Evolutionary conservation across 1,140 invertebrate species (phyloP).

Genomic region (Calephelis virginiensis): DNA sequence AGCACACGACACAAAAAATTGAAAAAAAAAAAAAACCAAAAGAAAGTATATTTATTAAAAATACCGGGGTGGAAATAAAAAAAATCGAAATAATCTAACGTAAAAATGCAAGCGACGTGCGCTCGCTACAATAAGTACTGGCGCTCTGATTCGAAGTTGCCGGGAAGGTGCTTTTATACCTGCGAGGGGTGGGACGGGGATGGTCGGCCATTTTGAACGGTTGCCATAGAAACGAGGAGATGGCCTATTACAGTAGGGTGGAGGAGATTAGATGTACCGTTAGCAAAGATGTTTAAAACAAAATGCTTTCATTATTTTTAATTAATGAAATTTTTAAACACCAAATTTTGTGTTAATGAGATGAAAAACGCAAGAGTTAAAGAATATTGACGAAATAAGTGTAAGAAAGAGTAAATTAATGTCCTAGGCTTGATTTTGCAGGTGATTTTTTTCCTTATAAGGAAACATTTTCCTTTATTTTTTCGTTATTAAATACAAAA

Average conservation of each 20-base stretch:
- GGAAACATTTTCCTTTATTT: background rate
- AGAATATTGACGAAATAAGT: slow-evolving; percentile 11
- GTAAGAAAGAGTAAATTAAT: slow-evolving; percentile 8
- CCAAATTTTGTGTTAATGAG: slow-evolving; percentile 17
- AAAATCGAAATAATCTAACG: slow-evolving; percentile 38
- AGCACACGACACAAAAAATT: slow-evolving; percentile 39
- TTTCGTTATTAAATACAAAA: background rate
- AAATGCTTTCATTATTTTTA: slow-evolving; percentile 23
- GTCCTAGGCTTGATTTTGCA: background rate
- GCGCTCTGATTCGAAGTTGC: slow-evolving; percentile 49
- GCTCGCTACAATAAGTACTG: slow-evolving; percentile 46
- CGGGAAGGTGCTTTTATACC: slow-evolving; percentile 60
- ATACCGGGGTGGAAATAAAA: slow-evolving; percentile 24
- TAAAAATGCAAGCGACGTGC: slow-evolving; percentile 47
- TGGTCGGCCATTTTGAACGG: slow-evolving; percentile 64
- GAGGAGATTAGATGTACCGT: slow-evolving; percentile 69
- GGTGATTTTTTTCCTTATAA: background rate
- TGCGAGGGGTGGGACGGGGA: slow-evolving; percentile 45
- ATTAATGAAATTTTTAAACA: slow-evolving; percentile 22
- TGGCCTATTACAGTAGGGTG: slow-evolving; percentile 75
- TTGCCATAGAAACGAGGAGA: slow-evolving; percentile 70
- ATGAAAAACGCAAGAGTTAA: slow-evolving; percentile 7
- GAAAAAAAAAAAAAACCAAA: slow-evolving; percentile 40
- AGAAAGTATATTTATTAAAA: slow-evolving; percentile 29
- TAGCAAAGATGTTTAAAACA: slow-evolving; percentile 34